These are phyloP conservation scores for Rhea americana DNA, from an alignment of 2,113 vertebrate genomes.

Conservation along the genomic window DNA sequence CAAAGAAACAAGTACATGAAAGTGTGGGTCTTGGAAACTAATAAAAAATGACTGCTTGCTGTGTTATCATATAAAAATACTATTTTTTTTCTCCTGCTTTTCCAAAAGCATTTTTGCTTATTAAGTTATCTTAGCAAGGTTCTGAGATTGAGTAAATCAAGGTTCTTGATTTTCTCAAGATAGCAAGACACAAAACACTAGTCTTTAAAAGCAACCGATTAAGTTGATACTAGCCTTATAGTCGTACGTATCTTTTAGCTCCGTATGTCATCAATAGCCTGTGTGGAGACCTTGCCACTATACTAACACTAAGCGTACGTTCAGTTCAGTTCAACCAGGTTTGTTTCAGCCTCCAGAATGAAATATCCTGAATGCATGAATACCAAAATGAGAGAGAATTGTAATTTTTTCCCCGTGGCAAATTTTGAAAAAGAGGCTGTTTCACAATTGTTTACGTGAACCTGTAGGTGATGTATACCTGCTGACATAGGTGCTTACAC, in stretches of 20 bases:
- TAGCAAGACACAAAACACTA: background rate
- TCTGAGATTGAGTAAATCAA: background rate
- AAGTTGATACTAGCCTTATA: slow-evolving; percentile 1
- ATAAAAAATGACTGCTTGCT: background rate
- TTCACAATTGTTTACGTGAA: background rate
- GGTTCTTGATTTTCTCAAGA: background rate
- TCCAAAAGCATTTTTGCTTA: background rate
- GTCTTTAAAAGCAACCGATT: slow-evolving; percentile 45
- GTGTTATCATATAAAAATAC: background rate
- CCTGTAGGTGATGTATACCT: background rate
- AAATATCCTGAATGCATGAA: background rate
- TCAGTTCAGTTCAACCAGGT: background rate
- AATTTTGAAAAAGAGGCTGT: background rate
- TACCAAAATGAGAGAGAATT: too few species aligned
- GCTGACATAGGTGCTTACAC: background rate
- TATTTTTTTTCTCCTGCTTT: background rate
- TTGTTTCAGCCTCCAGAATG: background rate
- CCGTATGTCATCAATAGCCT: background rate
- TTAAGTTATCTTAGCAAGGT: background rate
- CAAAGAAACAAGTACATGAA: slow-evolving; percentile 33
- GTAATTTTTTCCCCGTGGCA: background rate
- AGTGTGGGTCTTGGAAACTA: background rate
- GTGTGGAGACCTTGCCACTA: background rate
- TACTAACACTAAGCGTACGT: slow-evolving; percentile 25
- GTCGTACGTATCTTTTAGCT: slow-evolving; percentile 6